Evolutionary conservation across 2,113 vertebrate species (phyloP).

Genomic region (Otus sunia): DNA sequence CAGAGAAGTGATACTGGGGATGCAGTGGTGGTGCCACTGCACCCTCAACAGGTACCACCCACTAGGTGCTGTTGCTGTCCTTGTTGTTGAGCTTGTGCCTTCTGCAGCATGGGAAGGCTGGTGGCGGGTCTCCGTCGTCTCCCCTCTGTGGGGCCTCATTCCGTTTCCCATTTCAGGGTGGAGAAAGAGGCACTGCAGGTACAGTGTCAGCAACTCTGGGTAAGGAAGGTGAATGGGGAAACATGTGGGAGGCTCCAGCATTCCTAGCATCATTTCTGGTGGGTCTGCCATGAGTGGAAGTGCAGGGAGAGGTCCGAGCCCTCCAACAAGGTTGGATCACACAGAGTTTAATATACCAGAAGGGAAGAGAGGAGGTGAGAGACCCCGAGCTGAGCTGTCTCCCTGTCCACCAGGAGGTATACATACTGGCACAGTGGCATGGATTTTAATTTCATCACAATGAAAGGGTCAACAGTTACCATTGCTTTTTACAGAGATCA

Average conservation of each 20-base stretch:
- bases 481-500: neutral
- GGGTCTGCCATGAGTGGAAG: neutral
- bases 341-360: neutral
- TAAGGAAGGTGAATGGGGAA: neutral
- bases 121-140: neutral
- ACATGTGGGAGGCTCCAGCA: neutral
- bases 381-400: rapidly evolving
- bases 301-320: neutral
- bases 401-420: neutral
- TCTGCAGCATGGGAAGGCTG: neutral
- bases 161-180: neutral
- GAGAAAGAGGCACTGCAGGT: neutral
- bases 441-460: neutral
- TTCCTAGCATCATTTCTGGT: neutral
- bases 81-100: neutral
- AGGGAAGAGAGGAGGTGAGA: neutral
- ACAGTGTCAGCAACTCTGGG: neutral
- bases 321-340: neutral
- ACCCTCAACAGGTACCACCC: neutral
- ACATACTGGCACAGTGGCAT: neutral
- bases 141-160: rapidly evolving
- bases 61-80: neutral
- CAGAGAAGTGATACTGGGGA: neutral
- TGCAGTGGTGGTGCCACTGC: neutral
- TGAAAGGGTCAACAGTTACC: neutral